These are phyloP conservation scores for Stomatorhinus walkeri DNA, from an alignment of 2,797 vertebrate species.

Conservation along the genomic window DNA sequence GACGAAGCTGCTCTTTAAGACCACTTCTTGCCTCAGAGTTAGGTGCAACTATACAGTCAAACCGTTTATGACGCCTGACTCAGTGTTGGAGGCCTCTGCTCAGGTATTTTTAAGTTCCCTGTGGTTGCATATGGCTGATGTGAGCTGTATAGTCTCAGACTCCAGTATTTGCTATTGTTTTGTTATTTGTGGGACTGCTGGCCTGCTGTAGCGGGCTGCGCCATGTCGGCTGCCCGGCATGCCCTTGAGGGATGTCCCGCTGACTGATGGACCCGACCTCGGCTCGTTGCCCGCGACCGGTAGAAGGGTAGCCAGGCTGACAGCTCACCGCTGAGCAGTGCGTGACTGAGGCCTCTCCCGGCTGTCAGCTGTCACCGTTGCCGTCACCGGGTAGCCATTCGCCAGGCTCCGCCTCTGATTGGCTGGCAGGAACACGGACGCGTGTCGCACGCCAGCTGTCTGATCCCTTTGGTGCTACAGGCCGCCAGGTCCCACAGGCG, in stretches of 20 bases:
- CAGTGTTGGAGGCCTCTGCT: not conserved
- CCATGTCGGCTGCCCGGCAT: not conserved
- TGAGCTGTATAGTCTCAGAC: not conserved
- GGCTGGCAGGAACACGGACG: conserved; percentile 45
- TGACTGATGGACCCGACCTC: not conserved
- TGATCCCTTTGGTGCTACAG: conserved; percentile 54
- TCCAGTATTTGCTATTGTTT: not conserved
- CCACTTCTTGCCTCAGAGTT: not conserved
- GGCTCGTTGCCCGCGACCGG: not conserved
- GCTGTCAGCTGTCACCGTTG: conserved; percentile 52
- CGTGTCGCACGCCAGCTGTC: conserved; percentile 49
- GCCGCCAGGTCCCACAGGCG: conserved; percentile 39
- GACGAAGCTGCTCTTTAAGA: conserved; percentile 6
- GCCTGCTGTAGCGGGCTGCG: not conserved
- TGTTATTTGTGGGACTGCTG: not conserved
- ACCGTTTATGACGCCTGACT: not conserved
- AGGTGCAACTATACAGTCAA: not conserved
- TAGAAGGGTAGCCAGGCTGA: not conserved
- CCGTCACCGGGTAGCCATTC: conserved; percentile 47
- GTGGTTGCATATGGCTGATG: conserved; percentile 1
- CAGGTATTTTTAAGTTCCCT: not conserved
- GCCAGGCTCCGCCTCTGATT: conserved; percentile 19
- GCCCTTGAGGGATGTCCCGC: not conserved
- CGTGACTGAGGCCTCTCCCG: conserved; percentile 31
- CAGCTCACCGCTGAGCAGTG: conserved; percentile 28